A percentile compares a stretch with the other conserved stretches of the same genome.
phyloP scores from a whole-genome alignment of 2,797 vertebrate genomes.

The Zalophus californianus region DNA sequence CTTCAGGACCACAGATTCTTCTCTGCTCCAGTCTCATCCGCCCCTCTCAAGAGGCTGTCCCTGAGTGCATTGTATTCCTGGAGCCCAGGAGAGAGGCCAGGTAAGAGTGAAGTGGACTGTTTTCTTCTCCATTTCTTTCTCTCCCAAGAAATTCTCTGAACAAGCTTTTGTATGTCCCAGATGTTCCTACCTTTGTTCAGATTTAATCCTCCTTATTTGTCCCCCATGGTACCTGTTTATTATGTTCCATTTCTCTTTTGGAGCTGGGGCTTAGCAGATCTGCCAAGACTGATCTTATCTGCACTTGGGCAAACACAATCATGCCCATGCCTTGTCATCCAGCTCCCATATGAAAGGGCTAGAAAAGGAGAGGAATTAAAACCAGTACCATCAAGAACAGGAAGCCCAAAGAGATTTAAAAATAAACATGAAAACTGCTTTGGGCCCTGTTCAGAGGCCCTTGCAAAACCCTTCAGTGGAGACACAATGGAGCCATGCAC shows the following conservation, averaged over 20 bases:
- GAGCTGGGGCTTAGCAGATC: constrained; percentile 43
- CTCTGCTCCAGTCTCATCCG: background rate
- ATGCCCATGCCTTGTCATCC: constrained; percentile 58
- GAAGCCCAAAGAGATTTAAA: constrained; percentile 64
- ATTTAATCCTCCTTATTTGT: constrained; percentile 83
- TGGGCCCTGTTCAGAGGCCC: background rate
- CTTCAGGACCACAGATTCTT: background rate
- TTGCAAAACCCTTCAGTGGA: constrained; percentile 9
- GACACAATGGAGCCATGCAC: constrained; percentile 2
- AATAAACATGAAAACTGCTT: constrained; percentile 60
- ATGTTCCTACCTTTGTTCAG: constrained; percentile 78
- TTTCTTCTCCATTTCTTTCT: constrained; percentile 68
- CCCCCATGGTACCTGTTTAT: constrained; percentile 75
- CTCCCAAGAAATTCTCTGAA: constrained; percentile 73
- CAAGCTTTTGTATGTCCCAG: constrained; percentile 77
- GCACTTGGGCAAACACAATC: constrained; percentile 74
- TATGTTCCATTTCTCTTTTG: constrained; percentile 77
- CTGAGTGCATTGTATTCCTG: background rate
- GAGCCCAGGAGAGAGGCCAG: background rate
- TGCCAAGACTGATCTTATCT: constrained; percentile 70
- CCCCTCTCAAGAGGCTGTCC: background rate
- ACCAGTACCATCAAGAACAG: constrained; percentile 58
- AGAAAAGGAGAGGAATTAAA: constrained; percentile 64
- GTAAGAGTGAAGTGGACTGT: constrained; percentile 51
- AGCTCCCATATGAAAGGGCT: background rate